Evolutionary conservation across 2,113 vertebrate species (phyloP), one percentile per base, ranked within the genome.

Genomic region (Seriola dumerili): DNA sequence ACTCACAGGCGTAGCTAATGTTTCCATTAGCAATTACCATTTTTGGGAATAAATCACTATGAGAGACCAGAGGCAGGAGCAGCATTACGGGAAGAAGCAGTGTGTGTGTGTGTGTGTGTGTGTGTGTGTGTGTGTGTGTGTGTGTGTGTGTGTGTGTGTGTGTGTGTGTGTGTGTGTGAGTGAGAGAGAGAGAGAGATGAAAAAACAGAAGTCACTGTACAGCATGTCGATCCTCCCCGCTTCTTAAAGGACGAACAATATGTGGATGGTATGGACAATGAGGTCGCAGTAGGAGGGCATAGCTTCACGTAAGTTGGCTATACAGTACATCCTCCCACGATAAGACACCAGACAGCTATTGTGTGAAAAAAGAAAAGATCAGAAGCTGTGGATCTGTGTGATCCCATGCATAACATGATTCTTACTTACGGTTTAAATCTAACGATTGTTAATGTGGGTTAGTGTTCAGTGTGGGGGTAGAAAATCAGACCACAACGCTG

Each of bases 241-340:
- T 9, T 63, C 54, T 57, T 11, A 44, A 3, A 12, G 63, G 23
- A 61, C 29, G 19, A 69, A 76, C 82, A 72, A 58, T 74, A 21
- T 72, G 52, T 64, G 81, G 72, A 73, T 65, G 13, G 55, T 29
- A 8, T 75, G 48, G 40, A 88, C 82, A 67, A 80, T 71, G 61
- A 52, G 8, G n/a, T 19, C 65, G 10, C 85, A 4, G 38, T 77
- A 69, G 74, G 84, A 59, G 71, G 64, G 2, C 69, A 76, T 11
- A 59, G 14, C 70, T 32, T 13, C 72, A 78, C 9, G 83, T 88
- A 66, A 87, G 82, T 84, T 16, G 4, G 12, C 40, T 25, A 34
- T 44, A 55, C 38, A 78, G 10, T 42, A 42, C 40, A 42, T 52
- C 76, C 67, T 72, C 36, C 21, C 25, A 67, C 36, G 32, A 63